phyloP scores from a whole-genome alignment of 2,113 vertebrate species.

The Actenoides hombroni region DNA sequence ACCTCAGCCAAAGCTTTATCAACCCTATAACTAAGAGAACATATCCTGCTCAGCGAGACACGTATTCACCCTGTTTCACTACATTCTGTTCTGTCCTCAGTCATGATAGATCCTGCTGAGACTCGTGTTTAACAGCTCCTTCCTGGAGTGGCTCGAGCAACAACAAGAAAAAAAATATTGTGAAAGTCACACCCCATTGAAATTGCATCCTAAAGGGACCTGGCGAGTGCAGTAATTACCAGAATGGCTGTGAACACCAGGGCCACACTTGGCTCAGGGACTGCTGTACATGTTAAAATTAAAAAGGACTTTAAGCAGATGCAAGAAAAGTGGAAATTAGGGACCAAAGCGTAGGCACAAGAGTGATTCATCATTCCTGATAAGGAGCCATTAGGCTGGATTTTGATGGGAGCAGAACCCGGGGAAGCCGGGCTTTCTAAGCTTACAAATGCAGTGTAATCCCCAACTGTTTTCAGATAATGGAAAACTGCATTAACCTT shows the following conservation, averaged over 20 bases:
- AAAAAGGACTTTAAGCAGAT: conserved; percentile 51
- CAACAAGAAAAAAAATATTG: conserved; percentile 65
- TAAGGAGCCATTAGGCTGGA: conserved; percentile 56
- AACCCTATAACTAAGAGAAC: conserved; percentile 55
- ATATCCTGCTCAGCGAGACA: conserved; percentile 55
- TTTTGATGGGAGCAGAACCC: conserved; percentile 5
- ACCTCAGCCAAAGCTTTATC: conserved; percentile 62
- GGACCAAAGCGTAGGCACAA: conserved; percentile 34
- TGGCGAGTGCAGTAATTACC: conserved; percentile 9
- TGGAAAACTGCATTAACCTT: conserved; percentile 48
- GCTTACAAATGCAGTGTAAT: conserved; percentile 60
- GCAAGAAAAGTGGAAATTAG: conserved; percentile 53
- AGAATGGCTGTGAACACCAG: conserved; percentile 1
- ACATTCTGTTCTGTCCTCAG: conserved; percentile 59
- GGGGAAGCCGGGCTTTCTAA: conserved; percentile 23
- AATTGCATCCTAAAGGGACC: conserved; percentile 62
- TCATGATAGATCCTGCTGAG: conserved; percentile 71
- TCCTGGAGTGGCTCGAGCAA: conserved; percentile 51
- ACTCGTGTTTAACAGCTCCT: conserved; percentile 62
- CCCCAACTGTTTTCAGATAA: conserved; percentile 44
- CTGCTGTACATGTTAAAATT: conserved; percentile 13
- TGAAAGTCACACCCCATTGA: conserved; percentile 62
- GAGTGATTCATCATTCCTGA: conserved; percentile 58
- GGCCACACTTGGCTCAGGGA: not conserved
- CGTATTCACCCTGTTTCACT: conserved; percentile 56